Conservation (phyloP, 1,140 invertebrate genomes). For the Zaprionus nigranus region DNA sequence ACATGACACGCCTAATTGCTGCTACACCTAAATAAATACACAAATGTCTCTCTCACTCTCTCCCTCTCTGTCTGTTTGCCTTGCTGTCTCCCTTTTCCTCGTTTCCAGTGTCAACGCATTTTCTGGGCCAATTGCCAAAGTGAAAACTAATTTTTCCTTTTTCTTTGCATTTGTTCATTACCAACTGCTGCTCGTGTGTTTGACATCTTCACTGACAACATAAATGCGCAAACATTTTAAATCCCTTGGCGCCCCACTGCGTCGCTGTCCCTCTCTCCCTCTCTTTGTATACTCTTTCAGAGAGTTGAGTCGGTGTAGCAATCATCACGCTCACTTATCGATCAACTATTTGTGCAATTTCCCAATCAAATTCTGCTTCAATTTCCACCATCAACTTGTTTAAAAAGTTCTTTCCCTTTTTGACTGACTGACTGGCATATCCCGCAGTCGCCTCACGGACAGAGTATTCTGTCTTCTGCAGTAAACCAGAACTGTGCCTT, state of each 20-base stretch:
- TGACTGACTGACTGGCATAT: not conserved
- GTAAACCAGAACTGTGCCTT: not conserved
- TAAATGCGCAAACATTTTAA: constrained; percentile 75
- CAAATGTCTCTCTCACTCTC: not conserved
- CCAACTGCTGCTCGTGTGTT: constrained; percentile 39
- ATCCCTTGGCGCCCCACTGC: constrained; percentile 35
- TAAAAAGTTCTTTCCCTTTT: not conserved
- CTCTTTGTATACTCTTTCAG: not conserved
- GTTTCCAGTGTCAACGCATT: constrained; percentile 24
- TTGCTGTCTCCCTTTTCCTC: not conserved
- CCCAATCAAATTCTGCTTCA: not conserved
- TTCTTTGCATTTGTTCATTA: constrained; percentile 54
- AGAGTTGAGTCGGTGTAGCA: not conserved
- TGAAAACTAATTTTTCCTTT: constrained; percentile 41
- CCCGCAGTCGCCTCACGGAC: not conserved
- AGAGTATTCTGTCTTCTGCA: not conserved
- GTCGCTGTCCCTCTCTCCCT: not conserved
- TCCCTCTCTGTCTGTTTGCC: not conserved
- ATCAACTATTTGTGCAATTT: not conserved
- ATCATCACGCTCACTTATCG: constrained; percentile 4
- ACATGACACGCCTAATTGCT: constrained; percentile 61
- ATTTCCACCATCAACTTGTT: not conserved
- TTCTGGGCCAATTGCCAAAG: constrained; percentile 76
- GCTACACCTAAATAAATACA: constrained; percentile 25
- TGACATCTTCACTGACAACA: constrained; percentile 74